Evolutionary conservation across 2,113 vertebrate genomes (phyloP).

Genomic region (Syrrhaptes paradoxus): DNA sequence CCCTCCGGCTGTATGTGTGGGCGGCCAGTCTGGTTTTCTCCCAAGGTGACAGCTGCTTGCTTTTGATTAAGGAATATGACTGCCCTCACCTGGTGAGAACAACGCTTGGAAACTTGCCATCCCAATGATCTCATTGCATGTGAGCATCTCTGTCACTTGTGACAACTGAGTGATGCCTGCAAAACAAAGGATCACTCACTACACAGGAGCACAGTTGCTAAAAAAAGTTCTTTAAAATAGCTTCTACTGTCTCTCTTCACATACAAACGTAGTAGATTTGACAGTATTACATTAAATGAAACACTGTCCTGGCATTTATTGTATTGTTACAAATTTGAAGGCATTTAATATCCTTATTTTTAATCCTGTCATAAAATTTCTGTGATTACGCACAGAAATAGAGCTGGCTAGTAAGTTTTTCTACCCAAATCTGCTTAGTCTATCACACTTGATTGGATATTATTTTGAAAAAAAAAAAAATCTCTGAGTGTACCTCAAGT

Average conservation of each 20-base stretch:
- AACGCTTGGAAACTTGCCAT: not conserved
- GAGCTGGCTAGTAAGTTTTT: not conserved
- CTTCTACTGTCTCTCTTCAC: not conserved
- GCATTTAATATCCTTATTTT: not conserved
- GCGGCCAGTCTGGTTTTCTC: constrained; percentile 15
- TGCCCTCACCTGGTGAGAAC: constrained; percentile 66
- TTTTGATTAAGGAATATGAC: constrained; percentile 51
- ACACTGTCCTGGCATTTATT: not conserved
- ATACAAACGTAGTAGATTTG: not conserved
- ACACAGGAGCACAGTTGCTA: not conserved
- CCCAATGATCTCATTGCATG: not conserved
- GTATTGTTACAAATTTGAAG: not conserved
- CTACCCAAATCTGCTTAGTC: not conserved
- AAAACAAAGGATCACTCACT: not conserved
- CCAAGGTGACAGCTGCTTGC: constrained; percentile 4
- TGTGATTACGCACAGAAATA: not conserved
- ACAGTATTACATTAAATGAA: not conserved
- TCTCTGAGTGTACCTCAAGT: not conserved
- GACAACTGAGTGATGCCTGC: not conserved
- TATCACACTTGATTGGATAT: not conserved
- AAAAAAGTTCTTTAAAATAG: not conserved
- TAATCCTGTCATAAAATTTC: not conserved
- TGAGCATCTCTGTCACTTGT: not conserved
- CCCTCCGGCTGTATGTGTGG: not conserved
- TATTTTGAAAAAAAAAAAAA: not conserved